These are phyloP conservation scores for Clusia tigrina DNA, from an alignment of 2,888 invertebrate species.

Conservation along the genomic window DNA sequence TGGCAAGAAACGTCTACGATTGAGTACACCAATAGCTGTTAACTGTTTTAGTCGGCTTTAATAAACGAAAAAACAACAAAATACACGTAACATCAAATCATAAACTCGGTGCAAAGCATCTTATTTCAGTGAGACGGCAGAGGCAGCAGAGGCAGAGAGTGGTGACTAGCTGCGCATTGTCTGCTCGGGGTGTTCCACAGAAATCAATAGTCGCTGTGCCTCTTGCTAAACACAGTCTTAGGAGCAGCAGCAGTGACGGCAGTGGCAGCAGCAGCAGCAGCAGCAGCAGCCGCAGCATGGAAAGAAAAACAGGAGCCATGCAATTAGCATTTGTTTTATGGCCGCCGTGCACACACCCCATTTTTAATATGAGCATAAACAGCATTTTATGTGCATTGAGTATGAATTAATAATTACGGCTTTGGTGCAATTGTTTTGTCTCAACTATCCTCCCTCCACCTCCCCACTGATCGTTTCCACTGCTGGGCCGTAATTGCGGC, in stretches of 20 bases:
- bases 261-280: constrained; percentile 4
- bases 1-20: constrained; percentile 21
- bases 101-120: not conserved
- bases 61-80: not conserved
- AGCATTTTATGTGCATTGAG: constrained; percentile 17
- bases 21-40: not conserved
- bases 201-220: too few relatives aligned
- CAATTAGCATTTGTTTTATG: constrained; percentile 52
- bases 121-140: constrained; percentile 20
- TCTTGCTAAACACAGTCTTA: not conserved
- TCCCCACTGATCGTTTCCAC: not conserved
- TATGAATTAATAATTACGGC: constrained; percentile 24
- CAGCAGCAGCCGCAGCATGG: not conserved
- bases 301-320: constrained; percentile 41
- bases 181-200: too few relatives aligned
- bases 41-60: not conserved
- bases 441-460: not conserved
- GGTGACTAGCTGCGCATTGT: too few relatives aligned
- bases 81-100: not conserved
- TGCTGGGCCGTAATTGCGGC: constrained; percentile 5
- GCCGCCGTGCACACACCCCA: constrained; percentile 54
- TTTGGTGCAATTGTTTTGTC: constrained; percentile 9
- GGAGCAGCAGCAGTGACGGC: constrained; percentile 27
- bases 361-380: constrained; percentile 23
- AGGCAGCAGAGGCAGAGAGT: constrained; percentile 1